Conservation (phyloP, 1,140 invertebrate species). For the Drusus annulatus region DNA sequence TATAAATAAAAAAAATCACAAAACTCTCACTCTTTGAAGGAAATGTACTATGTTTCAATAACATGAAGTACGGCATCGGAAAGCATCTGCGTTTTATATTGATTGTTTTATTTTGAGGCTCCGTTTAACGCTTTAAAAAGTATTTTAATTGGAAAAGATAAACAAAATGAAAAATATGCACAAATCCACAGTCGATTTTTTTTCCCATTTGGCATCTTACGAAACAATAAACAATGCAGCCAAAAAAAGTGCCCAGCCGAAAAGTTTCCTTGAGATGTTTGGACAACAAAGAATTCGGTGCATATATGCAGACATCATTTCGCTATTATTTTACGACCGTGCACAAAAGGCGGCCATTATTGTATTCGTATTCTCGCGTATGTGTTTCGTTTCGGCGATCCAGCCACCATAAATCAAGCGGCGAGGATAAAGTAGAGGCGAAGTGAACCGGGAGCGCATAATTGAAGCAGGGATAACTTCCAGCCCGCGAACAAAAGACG, state of each 20-base stretch:
- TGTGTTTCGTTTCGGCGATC: not conserved
- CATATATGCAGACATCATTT: constrained; percentile 41
- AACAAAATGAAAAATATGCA: too few relatives aligned
- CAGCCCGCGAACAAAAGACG: constrained; percentile 45
- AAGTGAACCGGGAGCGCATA: constrained; percentile 30
- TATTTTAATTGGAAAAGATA: too few relatives aligned
- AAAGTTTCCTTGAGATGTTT: constrained; percentile 24
- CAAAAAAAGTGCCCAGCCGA: not conserved
- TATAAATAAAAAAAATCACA: too few relatives aligned
- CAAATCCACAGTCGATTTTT: not conserved
- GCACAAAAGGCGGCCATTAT: constrained; percentile 12
- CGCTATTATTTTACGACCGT: constrained; percentile 41
- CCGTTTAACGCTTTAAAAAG: too few relatives aligned
- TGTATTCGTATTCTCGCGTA: not conserved
- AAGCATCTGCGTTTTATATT: too few relatives aligned
- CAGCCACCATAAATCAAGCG: constrained; percentile 42
- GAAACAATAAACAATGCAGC: not conserved
- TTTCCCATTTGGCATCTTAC: not conserved
- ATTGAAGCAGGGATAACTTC: constrained; percentile 36
- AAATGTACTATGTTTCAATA: too few relatives aligned
- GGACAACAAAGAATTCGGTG: constrained; percentile 21
- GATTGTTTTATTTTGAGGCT: too few relatives aligned
- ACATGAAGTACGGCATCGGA: too few relatives aligned
- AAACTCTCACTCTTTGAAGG: too few relatives aligned
- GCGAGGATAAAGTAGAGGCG: constrained; percentile 13